Evolutionary conservation across 2,113 vertebrate genomes (phyloP).

Genomic region (Corythaeola cristata): DNA sequence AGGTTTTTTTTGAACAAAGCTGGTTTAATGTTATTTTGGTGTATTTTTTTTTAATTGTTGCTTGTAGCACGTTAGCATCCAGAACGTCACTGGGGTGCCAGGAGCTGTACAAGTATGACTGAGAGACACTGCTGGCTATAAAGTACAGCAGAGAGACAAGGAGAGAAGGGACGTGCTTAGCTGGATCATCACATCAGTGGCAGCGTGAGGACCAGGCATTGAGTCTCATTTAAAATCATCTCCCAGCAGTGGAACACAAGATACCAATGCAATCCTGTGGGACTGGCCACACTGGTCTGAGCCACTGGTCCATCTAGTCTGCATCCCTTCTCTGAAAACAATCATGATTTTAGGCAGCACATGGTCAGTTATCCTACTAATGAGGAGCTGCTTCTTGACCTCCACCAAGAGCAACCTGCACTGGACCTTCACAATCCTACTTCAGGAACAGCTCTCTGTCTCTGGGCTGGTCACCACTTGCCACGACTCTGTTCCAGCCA

Average conservation of each 20-base stretch:
- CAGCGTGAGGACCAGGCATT: not conserved
- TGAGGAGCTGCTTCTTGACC: not conserved
- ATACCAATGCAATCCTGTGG: not conserved
- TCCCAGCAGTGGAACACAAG: not conserved
- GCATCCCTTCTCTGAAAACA: not conserved
- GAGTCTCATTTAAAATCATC: not conserved
- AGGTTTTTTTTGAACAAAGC: not conserved
- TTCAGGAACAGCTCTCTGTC: not conserved
- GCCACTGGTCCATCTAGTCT: not conserved
- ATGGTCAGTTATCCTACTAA: not conserved
- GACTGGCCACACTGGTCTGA: not conserved
- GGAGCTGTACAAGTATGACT: not conserved
- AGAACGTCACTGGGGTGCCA: not conserved
- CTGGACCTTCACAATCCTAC: not conserved
- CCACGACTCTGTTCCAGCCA: not conserved
- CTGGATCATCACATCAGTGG: not conserved
- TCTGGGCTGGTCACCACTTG: not conserved
- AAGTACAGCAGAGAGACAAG: not conserved
- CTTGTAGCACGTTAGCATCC: not conserved
- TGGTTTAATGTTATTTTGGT: not conserved
- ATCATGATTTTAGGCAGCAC: not conserved
- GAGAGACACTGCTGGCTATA: not conserved
- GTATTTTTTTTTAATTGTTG: not conserved
- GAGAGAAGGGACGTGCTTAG: not conserved
- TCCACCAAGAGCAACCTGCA: not conserved